phyloP scores from a whole-genome alignment of 92 coral and sea anemone species.

The Porites cylindrica region DNA sequence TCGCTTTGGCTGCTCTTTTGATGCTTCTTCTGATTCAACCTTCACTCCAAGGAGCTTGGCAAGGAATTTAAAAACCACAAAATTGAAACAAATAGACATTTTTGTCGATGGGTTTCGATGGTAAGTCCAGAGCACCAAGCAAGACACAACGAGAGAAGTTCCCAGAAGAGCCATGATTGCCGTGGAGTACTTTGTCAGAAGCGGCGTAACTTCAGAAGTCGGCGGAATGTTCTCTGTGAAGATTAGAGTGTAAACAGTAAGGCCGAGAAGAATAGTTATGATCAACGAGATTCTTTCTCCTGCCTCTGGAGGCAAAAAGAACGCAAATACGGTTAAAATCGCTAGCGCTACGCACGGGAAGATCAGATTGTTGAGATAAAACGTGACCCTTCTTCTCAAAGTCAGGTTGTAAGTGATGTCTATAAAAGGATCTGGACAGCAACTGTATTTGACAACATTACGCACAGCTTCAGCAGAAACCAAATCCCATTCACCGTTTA shows the following conservation, averaged over 20 bases:
- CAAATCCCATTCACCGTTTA: slow-evolving; percentile 96
- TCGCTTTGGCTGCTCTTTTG: slow-evolving; percentile 34
- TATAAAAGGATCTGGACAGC: slow-evolving; percentile 89
- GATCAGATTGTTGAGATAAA: slow-evolving; percentile 87
- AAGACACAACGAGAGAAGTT: slow-evolving; percentile 78
- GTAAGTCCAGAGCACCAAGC: slow-evolving; percentile 76
- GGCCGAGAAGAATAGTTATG: slow-evolving; percentile 90
- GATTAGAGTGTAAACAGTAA: slow-evolving; percentile 90
- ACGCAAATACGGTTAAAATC: slow-evolving; percentile 82
- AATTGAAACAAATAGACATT: slow-evolving; percentile 83
- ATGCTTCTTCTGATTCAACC: slow-evolving; percentile 26
- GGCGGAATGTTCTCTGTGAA: slow-evolving; percentile 95
- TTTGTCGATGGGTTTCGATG: slow-evolving; percentile 78
- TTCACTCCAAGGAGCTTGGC: slow-evolving; percentile 74
- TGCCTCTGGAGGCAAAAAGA: slow-evolving; percentile 89
- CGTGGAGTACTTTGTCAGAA: slow-evolving; percentile 86
- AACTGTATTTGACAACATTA: slow-evolving; percentile 88
- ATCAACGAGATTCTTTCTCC: slow-evolving; percentile 95
- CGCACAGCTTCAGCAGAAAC: slow-evolving; percentile 77
- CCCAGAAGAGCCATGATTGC: slow-evolving; percentile 78
- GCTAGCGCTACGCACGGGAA: slow-evolving; percentile 92
- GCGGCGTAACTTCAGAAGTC: slow-evolving; percentile 91
- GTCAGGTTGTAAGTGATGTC: slow-evolving; percentile 86
- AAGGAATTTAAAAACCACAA: slow-evolving; percentile 75
- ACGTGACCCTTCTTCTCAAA: slow-evolving; percentile 79